Evolutionary conservation across 2,888 invertebrate genomes (phyloP).

Genomic region (Tipula lateralis): DNA sequence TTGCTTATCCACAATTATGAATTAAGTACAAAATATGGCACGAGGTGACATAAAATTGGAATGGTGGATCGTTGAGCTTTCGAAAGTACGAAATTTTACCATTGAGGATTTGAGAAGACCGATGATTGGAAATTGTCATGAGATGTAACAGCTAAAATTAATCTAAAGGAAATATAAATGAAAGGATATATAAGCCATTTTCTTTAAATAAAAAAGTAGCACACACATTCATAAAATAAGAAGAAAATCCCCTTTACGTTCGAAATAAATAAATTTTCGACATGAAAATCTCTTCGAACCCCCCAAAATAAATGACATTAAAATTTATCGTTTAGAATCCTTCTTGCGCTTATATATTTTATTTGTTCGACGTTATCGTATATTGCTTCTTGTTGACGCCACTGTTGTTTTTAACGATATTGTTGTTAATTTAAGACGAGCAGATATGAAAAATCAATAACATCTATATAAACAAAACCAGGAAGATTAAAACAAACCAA

Average conservation of each 20-base stretch:
- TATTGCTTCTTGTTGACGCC: background rate
- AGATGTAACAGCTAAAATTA: too few species aligned
- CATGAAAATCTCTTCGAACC: background rate
- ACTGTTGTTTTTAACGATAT: background rate
- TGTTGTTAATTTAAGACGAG: background rate
- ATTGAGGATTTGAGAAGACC: too few species aligned
- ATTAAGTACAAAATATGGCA: too few species aligned
- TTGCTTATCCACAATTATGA: too few species aligned
- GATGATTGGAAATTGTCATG: too few species aligned
- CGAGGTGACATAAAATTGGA: too few species aligned
- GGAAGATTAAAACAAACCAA: background rate
- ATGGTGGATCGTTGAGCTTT: too few species aligned
- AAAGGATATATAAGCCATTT: too few species aligned
- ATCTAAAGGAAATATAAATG: too few species aligned
- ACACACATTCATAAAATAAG: too few species aligned
- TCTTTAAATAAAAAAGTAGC: too few species aligned
- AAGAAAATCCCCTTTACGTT: background rate
- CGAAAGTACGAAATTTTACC: too few species aligned
- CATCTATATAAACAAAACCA: background rate
- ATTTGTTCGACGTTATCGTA: background rate
- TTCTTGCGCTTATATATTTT: background rate
- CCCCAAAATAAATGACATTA: background rate
- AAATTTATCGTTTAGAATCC: background rate
- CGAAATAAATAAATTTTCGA: slow-evolving; percentile 19
- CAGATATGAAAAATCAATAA: background rate